Evolutionary conservation across 2,113 vertebrate species (phyloP).

Genomic region (Coturnix japonica): DNA sequence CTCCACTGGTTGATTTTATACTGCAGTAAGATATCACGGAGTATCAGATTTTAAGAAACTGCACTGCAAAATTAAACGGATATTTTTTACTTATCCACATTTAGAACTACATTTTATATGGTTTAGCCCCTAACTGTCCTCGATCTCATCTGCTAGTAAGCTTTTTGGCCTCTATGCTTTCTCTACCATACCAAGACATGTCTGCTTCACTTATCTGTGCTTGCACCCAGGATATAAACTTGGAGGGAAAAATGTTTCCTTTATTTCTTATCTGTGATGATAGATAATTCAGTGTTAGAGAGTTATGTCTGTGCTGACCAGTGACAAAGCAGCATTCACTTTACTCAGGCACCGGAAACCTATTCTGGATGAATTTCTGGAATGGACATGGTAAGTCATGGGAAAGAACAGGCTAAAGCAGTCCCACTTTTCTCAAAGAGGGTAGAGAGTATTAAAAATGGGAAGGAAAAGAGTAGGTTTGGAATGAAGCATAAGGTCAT

Average conservation of each 20-base stretch:
- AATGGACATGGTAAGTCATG: neutral
- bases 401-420: neutral
- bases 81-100: neutral
- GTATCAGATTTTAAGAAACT: neutral
- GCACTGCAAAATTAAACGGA: neutral
- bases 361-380: neutral
- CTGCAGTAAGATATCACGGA: neutral
- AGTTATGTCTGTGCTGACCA: neutral
- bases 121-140: neutral
- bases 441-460: neutral
- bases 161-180: neutral
- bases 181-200: neutral
- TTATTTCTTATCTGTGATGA: neutral
- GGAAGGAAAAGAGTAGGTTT: neutral
- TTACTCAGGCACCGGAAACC: neutral
- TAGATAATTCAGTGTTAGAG: neutral
- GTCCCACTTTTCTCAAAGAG: neutral
- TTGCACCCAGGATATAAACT: neutral
- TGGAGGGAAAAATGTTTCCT: neutral
- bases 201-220: neutral
- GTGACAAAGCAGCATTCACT: fast-evolving
- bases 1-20: neutral
- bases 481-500: neutral
- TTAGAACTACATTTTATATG: neutral
- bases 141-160: neutral